Conservation (phyloP, 2,888 invertebrate genomes). For the Pristionchus exspectatus region DNA sequence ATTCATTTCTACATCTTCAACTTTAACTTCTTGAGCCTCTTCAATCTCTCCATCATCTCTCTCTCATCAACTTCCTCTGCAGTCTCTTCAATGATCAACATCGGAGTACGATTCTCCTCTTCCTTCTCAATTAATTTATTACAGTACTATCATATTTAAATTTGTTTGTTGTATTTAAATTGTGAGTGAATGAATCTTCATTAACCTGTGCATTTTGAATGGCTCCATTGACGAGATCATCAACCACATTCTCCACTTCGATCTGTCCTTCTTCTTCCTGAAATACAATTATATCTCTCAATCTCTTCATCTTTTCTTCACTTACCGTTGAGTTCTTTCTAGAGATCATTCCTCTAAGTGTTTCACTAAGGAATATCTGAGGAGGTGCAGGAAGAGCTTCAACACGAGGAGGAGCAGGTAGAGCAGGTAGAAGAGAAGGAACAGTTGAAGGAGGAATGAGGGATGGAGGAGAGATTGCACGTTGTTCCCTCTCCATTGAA, state of each 20-base stretch:
- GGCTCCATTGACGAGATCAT: conserved; percentile 30
- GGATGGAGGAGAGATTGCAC: conserved; percentile 50
- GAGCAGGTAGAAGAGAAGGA: conserved; percentile 51
- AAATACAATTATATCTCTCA: neutral
- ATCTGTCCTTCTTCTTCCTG: conserved; percentile 28
- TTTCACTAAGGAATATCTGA: conserved; percentile 16
- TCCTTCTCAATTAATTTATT: conserved; percentile 3
- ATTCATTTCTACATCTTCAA: neutral
- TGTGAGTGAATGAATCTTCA: neutral
- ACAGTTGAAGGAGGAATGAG: conserved; percentile 48
- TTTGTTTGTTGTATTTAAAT: neutral
- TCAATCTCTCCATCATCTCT: conserved; percentile 32
- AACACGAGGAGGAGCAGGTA: conserved; percentile 55
- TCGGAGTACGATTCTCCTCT: conserved; percentile 41
- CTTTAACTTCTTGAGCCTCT: conserved; percentile 28
- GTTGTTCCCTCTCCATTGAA: conserved; percentile 47
- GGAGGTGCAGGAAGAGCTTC: conserved; percentile 50
- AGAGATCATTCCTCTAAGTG: conserved; percentile 45
- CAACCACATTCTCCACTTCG: conserved; percentile 34
- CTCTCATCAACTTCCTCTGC: conserved; percentile 50
- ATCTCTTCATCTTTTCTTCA: neutral
- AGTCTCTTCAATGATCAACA: conserved; percentile 54
- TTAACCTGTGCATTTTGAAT: conserved; percentile 41
- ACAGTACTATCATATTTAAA: neutral
- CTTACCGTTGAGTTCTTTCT: neutral